phyloP scores from a whole-genome alignment of 2,797 vertebrate species.

The Pangasius sanitwongsei region DNA sequence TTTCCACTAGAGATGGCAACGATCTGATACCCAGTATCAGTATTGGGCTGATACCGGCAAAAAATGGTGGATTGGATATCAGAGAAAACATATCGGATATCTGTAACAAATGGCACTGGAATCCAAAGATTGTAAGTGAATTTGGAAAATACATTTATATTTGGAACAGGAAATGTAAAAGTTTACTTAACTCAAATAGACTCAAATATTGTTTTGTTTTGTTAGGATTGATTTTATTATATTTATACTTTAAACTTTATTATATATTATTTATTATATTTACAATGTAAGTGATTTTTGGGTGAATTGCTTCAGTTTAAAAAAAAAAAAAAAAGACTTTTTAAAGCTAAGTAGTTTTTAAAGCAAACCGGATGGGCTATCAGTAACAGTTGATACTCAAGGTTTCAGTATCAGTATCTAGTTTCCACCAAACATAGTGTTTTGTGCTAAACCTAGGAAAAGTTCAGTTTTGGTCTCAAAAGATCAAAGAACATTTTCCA shows the following conservation, averaged over 20 bases:
- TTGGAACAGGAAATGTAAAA: too few relatives aligned
- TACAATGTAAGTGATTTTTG: neutral
- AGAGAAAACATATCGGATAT: neutral
- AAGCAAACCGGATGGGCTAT: neutral
- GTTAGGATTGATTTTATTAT: neutral
- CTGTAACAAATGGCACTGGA: neutral
- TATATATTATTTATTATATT: neutral
- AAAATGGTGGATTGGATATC: neutral
- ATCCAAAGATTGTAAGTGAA: neutral
- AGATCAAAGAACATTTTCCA: neutral
- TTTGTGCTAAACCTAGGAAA: neutral
- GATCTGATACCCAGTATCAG: neutral
- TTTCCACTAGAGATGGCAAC: neutral
- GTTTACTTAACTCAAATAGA: neutral
- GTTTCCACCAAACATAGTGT: neutral
- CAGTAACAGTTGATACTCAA: neutral
- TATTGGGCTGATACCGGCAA: neutral
- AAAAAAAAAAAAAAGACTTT: too few relatives aligned
- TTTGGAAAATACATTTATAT: neutral
- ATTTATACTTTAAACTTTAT: neutral
- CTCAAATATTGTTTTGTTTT: neutral
- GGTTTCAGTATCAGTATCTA: neutral
- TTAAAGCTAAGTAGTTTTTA: neutral
- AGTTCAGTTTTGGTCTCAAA: neutral
- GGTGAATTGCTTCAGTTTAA: neutral